Evolutionary conservation across 2,888 invertebrate species (phyloP), one percentile per base, ranked within the genome.

Genomic region (Neoitamus cyanurus): DNA sequence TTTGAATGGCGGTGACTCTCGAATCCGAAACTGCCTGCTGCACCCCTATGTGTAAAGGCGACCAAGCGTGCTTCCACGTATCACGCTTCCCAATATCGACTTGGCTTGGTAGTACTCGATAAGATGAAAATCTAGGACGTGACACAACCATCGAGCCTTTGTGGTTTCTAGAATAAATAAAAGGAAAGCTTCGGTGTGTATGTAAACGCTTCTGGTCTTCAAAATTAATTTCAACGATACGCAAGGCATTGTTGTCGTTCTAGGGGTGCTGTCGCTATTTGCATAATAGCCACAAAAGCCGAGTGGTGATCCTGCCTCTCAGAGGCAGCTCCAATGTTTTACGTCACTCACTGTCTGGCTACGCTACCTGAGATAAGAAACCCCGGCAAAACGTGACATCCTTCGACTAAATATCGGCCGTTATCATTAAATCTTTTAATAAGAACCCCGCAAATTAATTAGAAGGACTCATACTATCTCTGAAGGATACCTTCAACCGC

Each of bases 371-470:
- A 58, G 58, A 58, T 58, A 58, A 58, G 9, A 9, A 11, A 4
- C 25, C 20, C 25, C 20, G 1, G 25, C 25, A 28, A 25, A 25
- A 75, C 75, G 75, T 75, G 75, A 75, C 75, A 25, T 75, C 36
- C 25, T 20, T 25, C 42, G 28, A 75, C 34, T 34, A 25, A 37
- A 36, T 72, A n/a, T 30, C 15, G 31, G 34, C 25, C 25, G 42
- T 42, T 75, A 75, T 75, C 75, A 75, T n/a, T 75, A 4, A n/a
- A 75, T 75, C 75, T 75, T 75, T 75, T 75, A 75, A 42, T 20
- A 28, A 42, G 75, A 42, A 42, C 37, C 6, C 5, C 4, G 75
- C 6, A 75, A 75, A 75, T 75, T 75, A 75, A 75, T 75, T 42
- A 75, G 75, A 25, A 42, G 25, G 58, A 25, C 9, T 58, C 20